Evolutionary conservation across 2,113 vertebrate species (phyloP), one percentile per base, ranked within the genome.

Genomic region (Centropus unirufus): DNA sequence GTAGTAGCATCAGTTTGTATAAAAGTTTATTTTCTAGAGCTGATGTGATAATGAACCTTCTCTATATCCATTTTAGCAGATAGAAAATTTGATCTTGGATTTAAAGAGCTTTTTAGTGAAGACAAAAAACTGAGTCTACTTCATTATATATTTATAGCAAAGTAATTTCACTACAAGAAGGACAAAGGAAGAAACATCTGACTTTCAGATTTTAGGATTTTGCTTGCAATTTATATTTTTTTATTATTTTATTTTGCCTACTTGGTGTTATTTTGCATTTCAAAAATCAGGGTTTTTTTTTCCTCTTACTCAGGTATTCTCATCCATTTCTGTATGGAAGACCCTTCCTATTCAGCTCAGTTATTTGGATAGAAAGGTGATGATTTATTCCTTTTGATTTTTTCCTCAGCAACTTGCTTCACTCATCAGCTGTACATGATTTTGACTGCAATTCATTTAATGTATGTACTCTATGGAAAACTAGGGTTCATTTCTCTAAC

Each of bases 1-100:
- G 69, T 73, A 62, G 57, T 30, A 61, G n/a, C 15, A 80, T 66
- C 86, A 63, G 17, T 88, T 83, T 75, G 61, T 93, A 87, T 83
- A 83, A 89, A 92, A 95, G 72, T 95, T 96, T 95, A 76, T 90
- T 92, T 86, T 94, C 30, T 67, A 75, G 66, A 68, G 46, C 30
- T 92, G 83, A 94, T 61, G 39, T 52, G 79, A 90, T 96, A 96
- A 94, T 86, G 82, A 96, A 83, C 68, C 26, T 80, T 80, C 68
- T 80, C 68, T 93, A 93, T 81, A 86, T 90, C 79, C 68, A 78
- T 90, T 87, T 96, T 47, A 93, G 54, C 36, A 90, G 68, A 75
- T 2, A 93, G 63, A 96, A 94, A 88, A 93, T 75, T 72, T 95
- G 24, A 64, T 80, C 61, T 88, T 81, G 47, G 57, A 46, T 77